Base-by-base conservation (phyloP, 2,888 invertebrate genomes). In the Cetonia aurata region DNA sequence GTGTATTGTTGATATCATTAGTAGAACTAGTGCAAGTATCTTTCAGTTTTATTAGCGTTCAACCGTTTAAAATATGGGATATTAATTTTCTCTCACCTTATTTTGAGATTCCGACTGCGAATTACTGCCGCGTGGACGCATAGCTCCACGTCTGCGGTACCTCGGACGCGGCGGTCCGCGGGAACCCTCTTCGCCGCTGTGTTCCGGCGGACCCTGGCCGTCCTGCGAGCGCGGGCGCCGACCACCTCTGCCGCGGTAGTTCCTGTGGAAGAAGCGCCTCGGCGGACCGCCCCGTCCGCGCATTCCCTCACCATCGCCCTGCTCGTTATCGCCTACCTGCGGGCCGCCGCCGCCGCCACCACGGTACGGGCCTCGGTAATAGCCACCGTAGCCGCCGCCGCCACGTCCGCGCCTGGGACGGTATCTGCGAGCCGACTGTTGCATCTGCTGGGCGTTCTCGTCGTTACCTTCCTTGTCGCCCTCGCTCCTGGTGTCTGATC, bases 251-350 rank as follows among this genome's bases (percentile, higher is more conserved):
- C 91, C 91, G 75, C 91, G 90, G 87, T 90, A 91, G 83, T 93
- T 92, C 73, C 83, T 80, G 79, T 91, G 92, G 90, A 90, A 92
- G 85, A 90, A 93, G 79, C 92, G 89, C 80, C 88, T 86, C 73
- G 85, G 84, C 74, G 87, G 86, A 72, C 86, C 84, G 74, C 87
- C 86, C 71, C 87, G 87, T 48, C 86, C 86, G 72, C 87, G 86
- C 50, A 84, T 85, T 59, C 82, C 84, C 70, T 84, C 85, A 46
- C 83, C 83, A 67, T 85, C 85, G 41, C 81, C 80, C 78, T 81
- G 82, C 67, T 83, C 86, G 71, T 85, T 83, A 69, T 84, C 85
- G 67, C 83, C 84, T 33, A 33, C 62, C 13, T 81, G 78, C 76
- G 84, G 82, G 72, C 48, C 82, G 48, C 86, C 85, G 81, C 84